phyloP scores from a whole-genome alignment of 2,888 invertebrate species.

The Acronicta psi region DNA sequence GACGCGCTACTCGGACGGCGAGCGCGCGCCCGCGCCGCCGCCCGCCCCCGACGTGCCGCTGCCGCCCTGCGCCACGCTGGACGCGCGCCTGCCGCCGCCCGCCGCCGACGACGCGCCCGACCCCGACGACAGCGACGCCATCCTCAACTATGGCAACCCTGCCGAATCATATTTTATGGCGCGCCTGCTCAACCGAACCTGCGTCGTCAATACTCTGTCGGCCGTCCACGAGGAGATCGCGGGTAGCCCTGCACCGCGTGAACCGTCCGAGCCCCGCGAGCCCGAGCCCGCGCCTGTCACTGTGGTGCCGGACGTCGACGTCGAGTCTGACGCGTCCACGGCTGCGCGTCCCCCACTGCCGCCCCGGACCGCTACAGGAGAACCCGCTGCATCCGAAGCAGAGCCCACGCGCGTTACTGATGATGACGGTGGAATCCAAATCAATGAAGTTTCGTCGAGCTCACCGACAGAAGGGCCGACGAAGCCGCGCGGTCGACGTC shows the following conservation, averaged over 20 bases:
- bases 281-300: conserved; percentile 43
- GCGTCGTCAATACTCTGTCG: conserved; percentile 79
- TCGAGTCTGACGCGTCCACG: conserved; percentile 34
- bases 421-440: conserved; percentile 88
- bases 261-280: conserved; percentile 48
- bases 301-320: conserved; percentile 45
- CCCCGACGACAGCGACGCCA: conserved; percentile 65
- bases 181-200: conserved; percentile 77
- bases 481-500: conserved; percentile 69
- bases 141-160: conserved; percentile 84
- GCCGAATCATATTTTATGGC: conserved; percentile 86
- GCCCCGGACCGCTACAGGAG: conserved; percentile 32
- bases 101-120: conserved; percentile 48
- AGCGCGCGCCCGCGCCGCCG: conserved; percentile 64
- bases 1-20: conserved; percentile 83
- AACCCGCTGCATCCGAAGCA: conserved; percentile 23
- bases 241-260: conserved; percentile 36
- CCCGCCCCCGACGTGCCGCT: conserved; percentile 60
- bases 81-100: conserved; percentile 68
- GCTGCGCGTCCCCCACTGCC: conserved; percentile 43
- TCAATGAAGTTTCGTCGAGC: conserved; percentile 91
- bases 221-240: conserved; percentile 80
- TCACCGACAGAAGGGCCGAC: conserved; percentile 84
- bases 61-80: conserved; percentile 77
- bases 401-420: conserved; percentile 33